These are phyloP conservation scores for Sialia sialis DNA, from an alignment of 2,113 vertebrate species.

Conservation along the genomic window DNA sequence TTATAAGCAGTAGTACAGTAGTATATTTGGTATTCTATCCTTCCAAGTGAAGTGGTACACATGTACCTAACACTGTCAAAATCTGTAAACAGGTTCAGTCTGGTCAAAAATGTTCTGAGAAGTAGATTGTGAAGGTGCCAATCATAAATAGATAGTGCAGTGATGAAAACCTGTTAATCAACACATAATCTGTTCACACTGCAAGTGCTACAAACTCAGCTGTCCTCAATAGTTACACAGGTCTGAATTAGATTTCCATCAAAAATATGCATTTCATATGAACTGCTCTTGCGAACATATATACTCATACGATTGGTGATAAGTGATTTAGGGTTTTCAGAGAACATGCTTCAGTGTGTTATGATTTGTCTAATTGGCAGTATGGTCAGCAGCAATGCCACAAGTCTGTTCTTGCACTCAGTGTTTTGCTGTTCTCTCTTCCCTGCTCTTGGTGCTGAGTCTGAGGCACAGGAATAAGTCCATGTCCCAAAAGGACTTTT, in stretches of 20 bases:
- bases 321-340: slow-evolving; percentile 6
- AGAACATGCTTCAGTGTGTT: not conserved
- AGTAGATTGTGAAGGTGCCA: not conserved
- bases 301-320: not conserved
- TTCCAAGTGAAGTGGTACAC: fast-evolving
- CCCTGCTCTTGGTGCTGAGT: not conserved
- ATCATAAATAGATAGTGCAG: not conserved
- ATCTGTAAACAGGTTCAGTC: not conserved
- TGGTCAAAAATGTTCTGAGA: not conserved
- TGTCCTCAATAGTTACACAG: not conserved
- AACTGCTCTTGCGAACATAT: not conserved
- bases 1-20: not conserved
- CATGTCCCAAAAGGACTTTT: not conserved
- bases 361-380: not conserved
- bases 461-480: not conserved
- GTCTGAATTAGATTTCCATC: not conserved
- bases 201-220: not conserved
- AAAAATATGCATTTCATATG: not conserved
- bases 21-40: not conserved
- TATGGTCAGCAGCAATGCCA: not conserved
- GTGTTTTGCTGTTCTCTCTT: not conserved
- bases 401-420: not conserved
- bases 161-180: not conserved
- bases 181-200: not conserved
- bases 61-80: fast-evolving